phyloP scores from a whole-genome alignment of 1,140 invertebrate species.

The Pogonomyrmex californicus region DNA sequence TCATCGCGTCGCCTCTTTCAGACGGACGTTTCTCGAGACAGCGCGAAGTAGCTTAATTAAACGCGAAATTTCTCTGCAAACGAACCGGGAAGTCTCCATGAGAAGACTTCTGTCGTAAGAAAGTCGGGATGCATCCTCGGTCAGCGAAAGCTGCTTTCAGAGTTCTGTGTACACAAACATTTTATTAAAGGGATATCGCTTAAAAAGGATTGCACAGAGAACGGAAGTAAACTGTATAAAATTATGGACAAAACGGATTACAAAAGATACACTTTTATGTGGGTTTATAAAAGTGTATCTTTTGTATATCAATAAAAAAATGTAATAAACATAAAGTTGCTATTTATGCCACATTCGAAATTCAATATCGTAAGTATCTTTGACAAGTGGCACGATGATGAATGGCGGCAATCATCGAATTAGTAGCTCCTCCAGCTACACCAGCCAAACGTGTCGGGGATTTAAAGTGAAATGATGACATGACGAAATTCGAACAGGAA shows the following conservation, averaged over 20 bases:
- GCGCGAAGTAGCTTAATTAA: constrained; percentile 76
- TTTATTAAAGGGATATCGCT: neutral
- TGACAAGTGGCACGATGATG: constrained; percentile 63
- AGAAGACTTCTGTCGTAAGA: constrained; percentile 72
- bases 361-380: neutral
- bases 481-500: constrained; percentile 48
- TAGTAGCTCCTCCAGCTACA: constrained; percentile 43
- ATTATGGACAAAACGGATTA: neutral
- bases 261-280: no score
- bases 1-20: constrained; percentile 59
- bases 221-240: neutral
- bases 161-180: neutral
- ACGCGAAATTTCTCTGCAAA: constrained; percentile 71
- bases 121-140: constrained; percentile 14
- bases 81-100: constrained; percentile 66
- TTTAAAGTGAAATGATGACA: constrained; percentile 66
- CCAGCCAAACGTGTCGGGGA: constrained; percentile 48
- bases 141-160: neutral
- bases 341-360: neutral
- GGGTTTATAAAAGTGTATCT: neutral
- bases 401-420: constrained; percentile 60
- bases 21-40: constrained; percentile 46
- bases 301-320: neutral
- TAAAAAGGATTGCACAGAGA: neutral
- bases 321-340: neutral